Conservation (phyloP, 2,888 invertebrate species). For the Microctonus brassicae region DNA sequence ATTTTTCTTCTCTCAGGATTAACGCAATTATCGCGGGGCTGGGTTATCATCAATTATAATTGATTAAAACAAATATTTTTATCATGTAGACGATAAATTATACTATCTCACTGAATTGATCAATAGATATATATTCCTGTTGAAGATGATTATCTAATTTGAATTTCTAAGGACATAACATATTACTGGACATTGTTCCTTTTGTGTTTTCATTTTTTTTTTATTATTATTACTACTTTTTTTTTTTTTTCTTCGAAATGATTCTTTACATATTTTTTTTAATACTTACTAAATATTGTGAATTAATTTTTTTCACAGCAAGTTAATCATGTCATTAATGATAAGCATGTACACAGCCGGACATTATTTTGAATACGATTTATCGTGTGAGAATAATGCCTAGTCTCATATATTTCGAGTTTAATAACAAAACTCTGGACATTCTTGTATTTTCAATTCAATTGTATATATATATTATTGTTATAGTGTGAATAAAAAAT, state of each 20-base stretch:
- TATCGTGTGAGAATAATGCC: neutral
- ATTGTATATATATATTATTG: conserved; percentile 62
- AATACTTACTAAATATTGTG: neutral
- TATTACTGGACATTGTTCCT: neutral
- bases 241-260: neutral
- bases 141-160: neutral
- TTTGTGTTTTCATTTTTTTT: neutral
- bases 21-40: neutral
- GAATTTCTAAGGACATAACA: neutral
- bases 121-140: neutral
- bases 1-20: neutral
- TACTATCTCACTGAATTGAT: neutral
- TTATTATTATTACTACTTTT: neutral
- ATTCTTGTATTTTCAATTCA: conserved; percentile 56
- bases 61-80: neutral
- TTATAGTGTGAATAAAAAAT: conserved; percentile 64
- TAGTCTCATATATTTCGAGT: neutral
- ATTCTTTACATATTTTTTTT: neutral
- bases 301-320: neutral
- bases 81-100: neutral
- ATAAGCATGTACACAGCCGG: neutral
- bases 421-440: neutral
- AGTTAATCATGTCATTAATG: conserved; percentile 1
- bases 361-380: neutral
- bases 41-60: neutral